These are phyloP conservation scores for Pseudopodoces humilis DNA, from an alignment of 2,113 vertebrate species.

Conservation along the genomic window DNA sequence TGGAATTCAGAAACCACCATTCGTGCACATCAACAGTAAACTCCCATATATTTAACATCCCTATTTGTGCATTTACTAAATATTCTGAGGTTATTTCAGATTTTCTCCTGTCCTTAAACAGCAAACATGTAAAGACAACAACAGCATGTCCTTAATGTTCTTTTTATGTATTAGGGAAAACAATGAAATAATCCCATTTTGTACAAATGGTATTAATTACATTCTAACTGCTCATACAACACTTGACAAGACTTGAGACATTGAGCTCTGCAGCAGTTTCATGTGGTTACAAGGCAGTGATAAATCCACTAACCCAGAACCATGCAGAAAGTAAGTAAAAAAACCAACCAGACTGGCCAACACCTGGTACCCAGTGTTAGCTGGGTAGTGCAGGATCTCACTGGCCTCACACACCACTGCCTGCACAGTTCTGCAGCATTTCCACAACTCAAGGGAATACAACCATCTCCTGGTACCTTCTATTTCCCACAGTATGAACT, in stretches of 20 bases:
- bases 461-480: background rate
- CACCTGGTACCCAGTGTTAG: too few relatives aligned
- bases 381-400: background rate
- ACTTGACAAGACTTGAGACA: background rate
- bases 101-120: background rate
- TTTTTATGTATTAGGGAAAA: background rate
- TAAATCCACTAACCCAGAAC: background rate
- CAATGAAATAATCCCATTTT: background rate
- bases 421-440: background rate
- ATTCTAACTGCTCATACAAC: background rate
- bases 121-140: background rate
- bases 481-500: background rate
- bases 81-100: background rate
- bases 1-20: background rate
- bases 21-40: background rate
- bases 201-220: background rate
- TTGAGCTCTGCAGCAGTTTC: background rate
- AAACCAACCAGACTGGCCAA: background rate
- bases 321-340: background rate
- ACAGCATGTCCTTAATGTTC: accelerated
- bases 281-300: background rate
- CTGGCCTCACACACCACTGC: background rate
- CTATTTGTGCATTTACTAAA: background rate
- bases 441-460: background rate
- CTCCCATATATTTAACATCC: background rate